Evolutionary conservation across 2,888 invertebrate species (phyloP).

Genomic region (Corbicula japonica): DNA sequence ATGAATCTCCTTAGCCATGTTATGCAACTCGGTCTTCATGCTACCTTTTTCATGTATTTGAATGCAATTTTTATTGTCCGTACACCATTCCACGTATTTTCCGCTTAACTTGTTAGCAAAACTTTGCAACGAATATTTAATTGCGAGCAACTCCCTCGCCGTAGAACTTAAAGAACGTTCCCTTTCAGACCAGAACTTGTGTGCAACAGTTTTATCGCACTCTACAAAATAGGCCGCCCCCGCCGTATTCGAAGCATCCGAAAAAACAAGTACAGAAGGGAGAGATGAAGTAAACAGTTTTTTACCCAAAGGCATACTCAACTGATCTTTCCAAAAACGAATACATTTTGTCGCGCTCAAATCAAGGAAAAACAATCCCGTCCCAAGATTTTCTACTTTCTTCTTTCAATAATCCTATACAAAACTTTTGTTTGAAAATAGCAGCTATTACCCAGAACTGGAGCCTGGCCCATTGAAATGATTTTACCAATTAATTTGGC

Average conservation of each 20-base stretch:
- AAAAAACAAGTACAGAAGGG: slow-evolving; percentile 5
- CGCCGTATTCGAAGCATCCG: slow-evolving; percentile 13
- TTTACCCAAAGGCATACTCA: neutral
- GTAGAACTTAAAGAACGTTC: slow-evolving; percentile 6
- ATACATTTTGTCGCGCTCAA: too few species aligned
- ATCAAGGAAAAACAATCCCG: too few species aligned
- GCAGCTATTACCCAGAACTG: slow-evolving; percentile 4
- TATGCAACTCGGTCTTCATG: neutral
- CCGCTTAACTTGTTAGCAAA: neutral
- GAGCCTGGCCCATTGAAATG: slow-evolving; percentile 12
- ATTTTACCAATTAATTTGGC: neutral
- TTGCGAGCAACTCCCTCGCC: slow-evolving; percentile 4
- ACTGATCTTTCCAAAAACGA: neutral
- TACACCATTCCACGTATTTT: slow-evolving; percentile 14
- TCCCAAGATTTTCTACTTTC: neutral
- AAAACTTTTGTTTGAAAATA: neutral
- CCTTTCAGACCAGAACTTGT: slow-evolving; percentile 4
- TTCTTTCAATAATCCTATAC: neutral
- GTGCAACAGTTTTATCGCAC: neutral
- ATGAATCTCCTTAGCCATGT: slow-evolving; percentile 1
- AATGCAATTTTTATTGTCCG: slow-evolving; percentile 13
- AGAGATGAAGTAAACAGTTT: slow-evolving; percentile 1
- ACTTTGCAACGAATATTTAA: slow-evolving; percentile 1
- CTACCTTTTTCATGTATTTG: slow-evolving; percentile 15
- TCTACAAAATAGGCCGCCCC: slow-evolving; percentile 18